A percentile compares a stretch with the other conserved stretches of the same genome.
phyloP scores from a whole-genome alignment of 1,140 invertebrate species.

The Mya arenaria region DNA sequence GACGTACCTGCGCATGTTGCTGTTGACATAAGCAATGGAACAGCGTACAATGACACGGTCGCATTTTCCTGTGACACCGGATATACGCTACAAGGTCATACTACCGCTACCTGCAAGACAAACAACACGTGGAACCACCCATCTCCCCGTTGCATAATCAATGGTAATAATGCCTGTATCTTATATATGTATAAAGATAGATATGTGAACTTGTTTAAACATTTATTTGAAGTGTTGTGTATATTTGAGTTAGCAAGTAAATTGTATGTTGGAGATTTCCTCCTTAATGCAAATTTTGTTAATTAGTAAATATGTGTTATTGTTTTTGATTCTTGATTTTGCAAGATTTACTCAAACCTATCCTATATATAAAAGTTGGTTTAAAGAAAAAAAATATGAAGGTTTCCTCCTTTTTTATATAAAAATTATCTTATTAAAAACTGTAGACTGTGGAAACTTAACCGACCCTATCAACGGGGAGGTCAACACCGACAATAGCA shows the following conservation, averaged over 20 bases:
- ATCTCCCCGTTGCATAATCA: neutral
- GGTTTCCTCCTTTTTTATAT: neutral
- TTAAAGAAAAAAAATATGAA: neutral
- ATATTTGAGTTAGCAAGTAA: neutral
- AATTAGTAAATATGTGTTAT: neutral
- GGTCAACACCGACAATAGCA: neutral
- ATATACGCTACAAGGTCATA: neutral
- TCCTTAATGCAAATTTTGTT: neutral
- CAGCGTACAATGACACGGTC: neutral
- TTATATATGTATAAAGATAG: neutral
- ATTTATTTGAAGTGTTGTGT: neutral
- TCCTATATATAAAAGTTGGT: neutral
- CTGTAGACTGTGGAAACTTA: conserved; percentile 8
- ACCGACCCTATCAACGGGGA: neutral
- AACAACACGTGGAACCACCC: neutral
- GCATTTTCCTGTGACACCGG: neutral
- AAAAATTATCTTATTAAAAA: neutral
- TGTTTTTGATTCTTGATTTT: neutral
- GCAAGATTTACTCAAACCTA: neutral
- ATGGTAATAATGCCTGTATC: neutral
- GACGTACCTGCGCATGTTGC: neutral
- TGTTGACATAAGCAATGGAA: neutral
- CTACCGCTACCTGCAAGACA: neutral
- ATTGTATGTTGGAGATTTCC: neutral
- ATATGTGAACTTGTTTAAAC: neutral